A percentile compares a stretch with the other conserved stretches of the same genome.
Conservation (phyloP, 1,140 invertebrate genomes). For the Phenacoccus solenopsis region DNA sequence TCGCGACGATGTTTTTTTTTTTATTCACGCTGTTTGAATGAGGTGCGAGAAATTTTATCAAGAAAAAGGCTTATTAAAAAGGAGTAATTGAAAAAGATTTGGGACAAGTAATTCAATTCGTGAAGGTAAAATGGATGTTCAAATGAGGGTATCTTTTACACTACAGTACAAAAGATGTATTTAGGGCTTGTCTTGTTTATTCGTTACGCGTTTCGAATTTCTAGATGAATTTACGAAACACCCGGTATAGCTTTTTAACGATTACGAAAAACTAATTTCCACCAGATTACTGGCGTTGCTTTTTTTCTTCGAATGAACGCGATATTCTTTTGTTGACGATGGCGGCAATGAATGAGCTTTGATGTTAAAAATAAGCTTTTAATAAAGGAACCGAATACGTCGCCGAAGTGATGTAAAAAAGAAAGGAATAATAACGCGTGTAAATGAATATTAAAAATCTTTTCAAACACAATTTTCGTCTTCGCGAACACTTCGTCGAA, state of each 20-base stretch:
- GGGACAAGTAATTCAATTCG: background rate
- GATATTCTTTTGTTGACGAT: slow-evolving; percentile 2
- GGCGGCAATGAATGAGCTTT: background rate
- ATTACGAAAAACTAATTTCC: background rate
- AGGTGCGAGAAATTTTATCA: background rate
- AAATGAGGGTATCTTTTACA: background rate
- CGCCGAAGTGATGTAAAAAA: background rate
- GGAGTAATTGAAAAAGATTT: background rate
- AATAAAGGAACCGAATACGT: background rate
- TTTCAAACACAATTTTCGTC: no score
- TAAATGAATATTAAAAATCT: background rate
- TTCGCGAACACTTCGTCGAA: no score
- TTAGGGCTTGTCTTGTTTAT: background rate
- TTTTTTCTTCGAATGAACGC: background rate
- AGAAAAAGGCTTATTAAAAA: background rate
- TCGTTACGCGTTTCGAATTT: background rate
- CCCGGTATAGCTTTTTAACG: background rate
- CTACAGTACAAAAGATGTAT: background rate
- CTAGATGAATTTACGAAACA: background rate
- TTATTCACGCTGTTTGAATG: background rate
- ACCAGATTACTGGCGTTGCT: background rate
- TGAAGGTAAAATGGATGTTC: background rate
- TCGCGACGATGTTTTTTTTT: background rate
- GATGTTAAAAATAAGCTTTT: slow-evolving; percentile 3
- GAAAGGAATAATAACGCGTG: background rate